Evolutionary conservation across 2,113 vertebrate genomes (phyloP).

Genomic region (Laticauda colubrina): DNA sequence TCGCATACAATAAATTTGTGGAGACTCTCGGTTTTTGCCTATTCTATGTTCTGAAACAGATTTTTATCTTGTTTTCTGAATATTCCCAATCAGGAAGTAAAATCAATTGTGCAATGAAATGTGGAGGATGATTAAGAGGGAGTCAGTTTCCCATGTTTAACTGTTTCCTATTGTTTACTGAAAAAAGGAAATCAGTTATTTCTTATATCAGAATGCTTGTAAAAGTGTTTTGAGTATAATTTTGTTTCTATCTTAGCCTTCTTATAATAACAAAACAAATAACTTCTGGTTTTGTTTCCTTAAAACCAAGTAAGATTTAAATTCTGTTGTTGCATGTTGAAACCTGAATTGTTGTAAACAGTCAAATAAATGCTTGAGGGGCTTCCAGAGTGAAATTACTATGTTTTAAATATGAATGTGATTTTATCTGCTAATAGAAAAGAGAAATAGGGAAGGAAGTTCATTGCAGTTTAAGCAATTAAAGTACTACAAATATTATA

Average conservation of each 20-base stretch:
- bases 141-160: constrained; percentile 59
- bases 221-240: constrained; percentile 44
- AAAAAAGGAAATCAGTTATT: constrained; percentile 64
- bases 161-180: constrained; percentile 59
- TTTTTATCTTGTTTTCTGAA: constrained; percentile 69
- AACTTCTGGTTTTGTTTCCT: neutral
- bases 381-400: constrained; percentile 44
- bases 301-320: constrained; percentile 37
- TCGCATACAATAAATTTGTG: neutral
- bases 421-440: constrained; percentile 17
- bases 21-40: neutral
- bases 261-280: constrained; percentile 44
- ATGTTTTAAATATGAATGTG: constrained; percentile 30
- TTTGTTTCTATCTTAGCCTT: constrained; percentile 49
- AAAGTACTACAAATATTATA: neutral
- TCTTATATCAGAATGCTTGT: constrained; percentile 52
- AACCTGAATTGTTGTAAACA: constrained; percentile 53
- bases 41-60: constrained; percentile 48
- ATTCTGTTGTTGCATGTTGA: constrained; percentile 42
- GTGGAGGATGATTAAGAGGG: constrained; percentile 60
- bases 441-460: constrained; percentile 27
- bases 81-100: constrained; percentile 70
- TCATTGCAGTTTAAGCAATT: constrained; percentile 36
- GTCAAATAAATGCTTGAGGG: constrained; percentile 47
- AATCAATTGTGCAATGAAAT: constrained; percentile 66